Conservation (phyloP, 37 sponge, comb jelly and placozoan genomes). For the Oopsacas minuta region DNA sequence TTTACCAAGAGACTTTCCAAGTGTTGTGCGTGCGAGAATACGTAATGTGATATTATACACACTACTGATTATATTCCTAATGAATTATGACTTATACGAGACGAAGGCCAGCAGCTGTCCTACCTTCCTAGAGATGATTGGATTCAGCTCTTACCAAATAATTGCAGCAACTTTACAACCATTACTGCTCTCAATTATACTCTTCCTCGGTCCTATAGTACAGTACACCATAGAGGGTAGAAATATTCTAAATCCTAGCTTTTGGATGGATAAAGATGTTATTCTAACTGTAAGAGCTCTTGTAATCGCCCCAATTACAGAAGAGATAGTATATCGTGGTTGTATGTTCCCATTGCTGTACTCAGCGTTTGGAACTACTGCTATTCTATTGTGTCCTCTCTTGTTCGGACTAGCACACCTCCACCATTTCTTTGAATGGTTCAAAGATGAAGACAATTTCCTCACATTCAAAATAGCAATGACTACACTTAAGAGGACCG, state of each 20-base stretch:
- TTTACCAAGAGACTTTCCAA: background rate
- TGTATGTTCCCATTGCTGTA: constrained; percentile 66
- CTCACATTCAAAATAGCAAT: constrained; percentile 23
- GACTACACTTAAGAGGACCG: background rate
- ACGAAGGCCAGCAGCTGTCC: background rate
- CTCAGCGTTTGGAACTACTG: constrained; percentile 32
- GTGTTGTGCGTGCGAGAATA: constrained; percentile 15
- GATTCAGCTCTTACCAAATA: background rate
- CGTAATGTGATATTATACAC: background rate
- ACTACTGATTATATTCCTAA: background rate
- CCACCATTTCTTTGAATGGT: constrained; percentile 71
- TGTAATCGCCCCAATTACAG: constrained; percentile 69
- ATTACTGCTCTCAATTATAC: constrained; percentile 24
- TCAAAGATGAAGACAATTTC: background rate
- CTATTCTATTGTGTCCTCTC: constrained; percentile 51
- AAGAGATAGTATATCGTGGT: constrained; percentile 73
- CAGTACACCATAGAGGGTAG: constrained; percentile 17
- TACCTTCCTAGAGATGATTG: background rate
- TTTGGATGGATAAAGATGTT: background rate
- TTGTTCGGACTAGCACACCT: constrained; percentile 81
- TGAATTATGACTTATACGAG: background rate
- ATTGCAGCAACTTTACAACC: constrained; percentile 20
- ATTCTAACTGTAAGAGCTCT: constrained; percentile 46
- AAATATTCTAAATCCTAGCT: background rate
- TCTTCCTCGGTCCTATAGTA: constrained; percentile 41